A percentile compares a stretch with the other conserved stretches of the same genome.
Evolutionary conservation across 2,113 vertebrate genomes (phyloP).

Genomic region (Microtus pennsylvanicus): DNA sequence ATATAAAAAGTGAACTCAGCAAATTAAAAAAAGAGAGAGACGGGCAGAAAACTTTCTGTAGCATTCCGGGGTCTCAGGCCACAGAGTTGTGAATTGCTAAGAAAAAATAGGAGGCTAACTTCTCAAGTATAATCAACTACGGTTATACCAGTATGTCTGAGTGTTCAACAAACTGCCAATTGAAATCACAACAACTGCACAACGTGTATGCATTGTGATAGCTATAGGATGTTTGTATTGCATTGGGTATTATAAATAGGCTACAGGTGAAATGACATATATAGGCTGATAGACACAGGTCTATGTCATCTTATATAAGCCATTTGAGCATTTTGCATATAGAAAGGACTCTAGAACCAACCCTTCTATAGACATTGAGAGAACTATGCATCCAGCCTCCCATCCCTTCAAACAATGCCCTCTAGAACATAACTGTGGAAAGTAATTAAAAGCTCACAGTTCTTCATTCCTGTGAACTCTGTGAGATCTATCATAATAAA

Average conservation of each 20-base stretch:
- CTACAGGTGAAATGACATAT: not conserved
- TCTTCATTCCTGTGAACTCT: conserved; percentile 20
- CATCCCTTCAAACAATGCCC: not conserved
- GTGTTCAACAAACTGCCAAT: not conserved
- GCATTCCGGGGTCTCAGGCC: not conserved
- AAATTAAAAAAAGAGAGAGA: not conserved
- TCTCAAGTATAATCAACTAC: not conserved
- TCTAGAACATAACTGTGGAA: not conserved
- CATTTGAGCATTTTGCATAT: not conserved
- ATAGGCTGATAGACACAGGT: not conserved
- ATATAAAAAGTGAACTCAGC: too few relatives aligned
- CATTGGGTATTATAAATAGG: not conserved
- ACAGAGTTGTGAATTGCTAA: not conserved
- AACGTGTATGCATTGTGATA: not conserved
- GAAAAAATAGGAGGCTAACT: not conserved
- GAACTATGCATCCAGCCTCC: not conserved
- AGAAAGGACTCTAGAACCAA: not conserved
- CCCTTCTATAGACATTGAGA: not conserved
- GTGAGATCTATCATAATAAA: not conserved
- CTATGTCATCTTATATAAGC: not conserved
- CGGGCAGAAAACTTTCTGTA: not conserved
- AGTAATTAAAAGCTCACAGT: not conserved
- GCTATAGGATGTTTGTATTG: not conserved
- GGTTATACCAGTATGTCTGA: not conserved
- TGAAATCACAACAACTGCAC: not conserved